A percentile compares a stretch with the other conserved stretches of the same genome.
These are phyloP conservation scores for Nannobrachium achirus DNA, from an alignment of 2,113 vertebrate genomes.

Conservation along the genomic window DNA sequence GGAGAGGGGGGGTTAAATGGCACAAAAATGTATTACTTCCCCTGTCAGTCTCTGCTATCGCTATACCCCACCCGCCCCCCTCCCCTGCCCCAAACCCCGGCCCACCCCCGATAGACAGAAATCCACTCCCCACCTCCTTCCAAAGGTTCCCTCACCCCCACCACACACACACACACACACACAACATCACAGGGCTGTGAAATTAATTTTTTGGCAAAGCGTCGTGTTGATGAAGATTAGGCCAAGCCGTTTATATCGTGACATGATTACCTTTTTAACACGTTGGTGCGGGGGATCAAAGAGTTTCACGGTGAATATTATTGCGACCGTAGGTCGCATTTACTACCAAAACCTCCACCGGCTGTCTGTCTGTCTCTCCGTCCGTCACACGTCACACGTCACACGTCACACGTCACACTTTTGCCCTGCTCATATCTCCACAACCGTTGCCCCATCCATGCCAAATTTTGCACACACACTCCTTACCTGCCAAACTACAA, in stretches of 20 bases:
- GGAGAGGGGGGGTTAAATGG: constrained; percentile 60
- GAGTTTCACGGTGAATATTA: no score
- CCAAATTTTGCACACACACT: no score
- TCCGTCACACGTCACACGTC: no score
- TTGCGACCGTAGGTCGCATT: no score
- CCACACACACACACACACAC: constrained; percentile 3
- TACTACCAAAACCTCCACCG: no score
- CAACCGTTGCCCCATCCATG: no score
- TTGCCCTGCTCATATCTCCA: no score
- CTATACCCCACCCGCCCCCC: constrained; percentile 44
- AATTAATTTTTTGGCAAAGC: constrained; percentile 61
- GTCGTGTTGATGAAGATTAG: constrained; percentile 66
- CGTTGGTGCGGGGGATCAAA: constrained; percentile 29
- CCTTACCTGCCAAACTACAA: no score
- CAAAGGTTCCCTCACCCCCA: not conserved
- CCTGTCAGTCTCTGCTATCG: constrained; percentile 63
- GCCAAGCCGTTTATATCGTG: constrained; percentile 48
- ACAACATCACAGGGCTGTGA: constrained; percentile 44
- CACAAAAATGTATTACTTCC: constrained; percentile 70
- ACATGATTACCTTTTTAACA: constrained; percentile 60
- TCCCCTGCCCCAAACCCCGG: not conserved
- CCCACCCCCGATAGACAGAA: not conserved
- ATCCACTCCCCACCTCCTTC: not conserved
- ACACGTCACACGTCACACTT: no score
- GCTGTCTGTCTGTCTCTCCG: no score